A percentile compares a stretch with the other conserved stretches of the same genome.
Conservation (phyloP, 2,113 vertebrate genomes). For the Malurus alboscapulatus region DNA sequence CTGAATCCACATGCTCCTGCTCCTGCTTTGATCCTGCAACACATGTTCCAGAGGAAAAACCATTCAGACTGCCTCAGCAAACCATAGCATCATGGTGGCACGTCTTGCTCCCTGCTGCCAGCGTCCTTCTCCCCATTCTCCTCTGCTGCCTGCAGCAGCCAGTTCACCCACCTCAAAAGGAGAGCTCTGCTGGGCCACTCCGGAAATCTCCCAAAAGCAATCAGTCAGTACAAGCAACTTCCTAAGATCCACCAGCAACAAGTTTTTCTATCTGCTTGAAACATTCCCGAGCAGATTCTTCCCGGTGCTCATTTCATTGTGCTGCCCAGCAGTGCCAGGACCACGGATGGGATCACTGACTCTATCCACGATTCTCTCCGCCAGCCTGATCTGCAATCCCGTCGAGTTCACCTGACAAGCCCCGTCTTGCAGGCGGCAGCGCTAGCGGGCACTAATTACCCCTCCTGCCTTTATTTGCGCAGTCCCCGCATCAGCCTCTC, state of each 20-base stretch:
- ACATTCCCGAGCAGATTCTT: background rate
- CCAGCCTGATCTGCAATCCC: background rate
- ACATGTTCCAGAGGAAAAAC: accelerated
- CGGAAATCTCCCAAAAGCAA: background rate
- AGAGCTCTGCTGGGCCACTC: background rate
- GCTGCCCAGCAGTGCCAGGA: background rate
- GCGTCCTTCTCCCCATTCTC: background rate
- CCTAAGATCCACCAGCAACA: background rate
- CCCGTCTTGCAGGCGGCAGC: constrained; percentile 16
- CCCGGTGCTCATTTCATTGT: background rate
- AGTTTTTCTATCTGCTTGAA: background rate
- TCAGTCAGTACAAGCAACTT: background rate
- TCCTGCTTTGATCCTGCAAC: background rate
- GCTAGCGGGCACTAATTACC: constrained; percentile 22
- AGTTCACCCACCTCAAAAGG: background rate
- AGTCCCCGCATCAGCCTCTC: background rate
- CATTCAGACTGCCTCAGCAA: background rate
- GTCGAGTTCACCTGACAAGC: constrained; percentile 6
- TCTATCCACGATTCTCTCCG: background rate
- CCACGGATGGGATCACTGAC: background rate
- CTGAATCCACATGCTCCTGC: accelerated
- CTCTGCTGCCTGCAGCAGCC: background rate
- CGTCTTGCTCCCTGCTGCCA: accelerated
- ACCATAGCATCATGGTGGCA: background rate
- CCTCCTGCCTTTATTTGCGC: constrained; percentile 9